Conservation (phyloP, 2,888 invertebrate species). For the Ptychoptera contaminata region DNA sequence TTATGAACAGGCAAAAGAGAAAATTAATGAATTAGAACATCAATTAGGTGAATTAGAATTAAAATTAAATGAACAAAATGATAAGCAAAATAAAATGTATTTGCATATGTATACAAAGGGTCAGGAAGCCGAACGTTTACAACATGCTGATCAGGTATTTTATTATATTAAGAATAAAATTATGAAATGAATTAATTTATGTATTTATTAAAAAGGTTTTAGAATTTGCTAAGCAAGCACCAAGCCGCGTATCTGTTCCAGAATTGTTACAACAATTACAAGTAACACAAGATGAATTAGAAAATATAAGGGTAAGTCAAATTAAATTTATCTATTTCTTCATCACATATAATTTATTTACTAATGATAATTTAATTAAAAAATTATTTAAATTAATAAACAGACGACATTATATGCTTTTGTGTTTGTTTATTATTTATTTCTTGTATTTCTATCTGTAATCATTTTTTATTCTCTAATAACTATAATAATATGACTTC, state of each 20-base stretch:
- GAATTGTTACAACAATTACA: conserved; percentile 70
- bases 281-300: conserved; percentile 71
- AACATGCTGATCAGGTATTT: conserved; percentile 49
- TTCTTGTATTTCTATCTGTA: too few species aligned
- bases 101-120: conserved; percentile 72
- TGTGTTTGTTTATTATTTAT: too few species aligned
- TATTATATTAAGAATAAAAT: neutral
- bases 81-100: conserved; percentile 58
- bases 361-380: too few species aligned
- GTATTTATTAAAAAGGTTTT: conserved; percentile 17
- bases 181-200: neutral
- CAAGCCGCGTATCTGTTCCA: conserved; percentile 59
- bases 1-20: conserved; percentile 56
- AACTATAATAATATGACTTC: too few species aligned
- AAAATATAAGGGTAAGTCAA: conserved; percentile 64
- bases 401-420: too few species aligned
- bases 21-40: conserved; percentile 51
- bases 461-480: too few species aligned
- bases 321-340: too few species aligned
- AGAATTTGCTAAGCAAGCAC: conserved; percentile 40
- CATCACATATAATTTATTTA: too few species aligned
- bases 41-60: conserved; percentile 54
- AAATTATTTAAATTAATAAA: too few species aligned
- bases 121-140: conserved; percentile 59
- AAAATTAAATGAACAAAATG: conserved; percentile 54